Evolutionary conservation across 2,113 vertebrate genomes (phyloP), one percentile per base, ranked within the genome.

Genomic region (Phalacrocorax brasilianus): DNA sequence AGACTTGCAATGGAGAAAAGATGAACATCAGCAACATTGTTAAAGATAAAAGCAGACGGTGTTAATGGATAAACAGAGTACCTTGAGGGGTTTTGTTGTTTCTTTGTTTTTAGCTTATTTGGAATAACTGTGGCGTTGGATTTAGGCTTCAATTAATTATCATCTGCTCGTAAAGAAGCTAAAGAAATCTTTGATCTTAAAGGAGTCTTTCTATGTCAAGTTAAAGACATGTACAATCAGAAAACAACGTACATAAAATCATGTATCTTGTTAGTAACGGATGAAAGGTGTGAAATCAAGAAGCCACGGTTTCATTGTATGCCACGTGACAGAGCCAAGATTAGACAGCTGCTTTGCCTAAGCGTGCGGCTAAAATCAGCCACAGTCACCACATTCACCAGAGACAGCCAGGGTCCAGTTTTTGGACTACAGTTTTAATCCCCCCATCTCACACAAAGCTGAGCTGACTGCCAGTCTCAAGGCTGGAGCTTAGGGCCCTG

Each of bases 61-160:
- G 47, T 33, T 47, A 90, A 90, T 42, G 52, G 82, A 32, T 67
- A 83, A 94, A 85, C 19, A 76, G 73, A 59, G 40, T 32, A 50
- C 45, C 56, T 58, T 44, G 68, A 84, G 66, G 8, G 1, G 40
- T 72, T 93, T 88, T 94, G 58, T 38, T 72, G 21, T n/a, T 95
- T 75, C 44, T 77, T 62, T 49, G 44, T 10, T 72, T 95, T 78
- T 49, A 78, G 58, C 42, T 82, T 53, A n/a, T 82, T 79, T 82
- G 44, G 67, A 95, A 28, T 17, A 85, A 63, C 72, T 78, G 49
- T 35, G 26, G 30, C 78, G 76, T 20, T 68, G 19, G 40, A 89
- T 93, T 96, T 92, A 42, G 53, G 38, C 62, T 95, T 62, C 84
- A 88, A 70, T 87, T 91, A 89, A 89, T 91, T 95, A 80, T 81